Conservation (phyloP, 2,888 invertebrate species). For the Synergus itoensis region DNA sequence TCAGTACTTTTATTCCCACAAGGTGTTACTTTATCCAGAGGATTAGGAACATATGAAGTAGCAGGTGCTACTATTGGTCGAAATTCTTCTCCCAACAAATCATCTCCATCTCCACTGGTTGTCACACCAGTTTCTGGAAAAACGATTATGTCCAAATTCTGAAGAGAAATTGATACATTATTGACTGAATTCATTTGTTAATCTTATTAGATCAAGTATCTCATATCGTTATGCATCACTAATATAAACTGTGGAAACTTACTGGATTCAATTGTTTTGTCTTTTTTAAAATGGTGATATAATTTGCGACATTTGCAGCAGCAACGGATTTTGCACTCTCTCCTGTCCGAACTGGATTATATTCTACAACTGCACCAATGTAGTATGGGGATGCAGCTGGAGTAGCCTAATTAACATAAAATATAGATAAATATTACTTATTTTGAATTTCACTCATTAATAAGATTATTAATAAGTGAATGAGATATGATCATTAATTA, state of each 20-base stretch:
- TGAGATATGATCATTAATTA: too few species aligned
- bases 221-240: too few species aligned
- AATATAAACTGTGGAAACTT: neutral
- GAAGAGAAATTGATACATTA: constrained; percentile 58
- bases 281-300: constrained; percentile 55
- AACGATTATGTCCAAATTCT: constrained; percentile 87
- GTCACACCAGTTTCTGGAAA: constrained; percentile 83
- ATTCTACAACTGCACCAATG: constrained; percentile 68
- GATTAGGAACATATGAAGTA: constrained; percentile 43
- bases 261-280: constrained; percentile 50
- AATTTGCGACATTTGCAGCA: constrained; percentile 48
- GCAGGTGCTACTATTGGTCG: neutral
- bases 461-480: too few species aligned
- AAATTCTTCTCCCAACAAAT: neutral
- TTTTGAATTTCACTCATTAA: too few species aligned
- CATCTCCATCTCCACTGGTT: constrained; percentile 54
- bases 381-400: constrained; percentile 52
- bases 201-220: too few species aligned
- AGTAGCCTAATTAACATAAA: neutral
- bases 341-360: constrained; percentile 46
- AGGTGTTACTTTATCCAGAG: constrained; percentile 40
- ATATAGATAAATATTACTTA: too few species aligned
- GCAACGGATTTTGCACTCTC: constrained; percentile 40
- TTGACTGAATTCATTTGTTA: too few species aligned
- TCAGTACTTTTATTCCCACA: constrained; percentile 43